These are phyloP conservation scores for Sminthurinus aureus DNA, from an alignment of 2,888 invertebrate genomes.

Conservation along the genomic window DNA sequence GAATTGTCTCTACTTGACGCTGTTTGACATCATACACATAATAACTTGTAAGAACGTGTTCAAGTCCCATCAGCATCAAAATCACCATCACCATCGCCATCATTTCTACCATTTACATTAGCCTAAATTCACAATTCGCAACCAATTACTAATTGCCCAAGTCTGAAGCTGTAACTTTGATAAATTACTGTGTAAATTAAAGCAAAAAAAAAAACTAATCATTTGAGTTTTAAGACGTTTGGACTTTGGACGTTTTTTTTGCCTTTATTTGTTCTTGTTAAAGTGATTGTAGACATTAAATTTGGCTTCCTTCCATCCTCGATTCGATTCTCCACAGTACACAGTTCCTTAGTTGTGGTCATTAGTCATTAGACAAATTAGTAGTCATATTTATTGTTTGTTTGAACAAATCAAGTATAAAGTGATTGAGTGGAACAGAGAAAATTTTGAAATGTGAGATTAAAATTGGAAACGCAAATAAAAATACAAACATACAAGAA, in stretches of 20 bases:
- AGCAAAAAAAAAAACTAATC: not conserved
- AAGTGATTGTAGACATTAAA: not conserved
- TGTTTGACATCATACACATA: not conserved
- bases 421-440: not conserved
- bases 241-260: not conserved
- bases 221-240: not conserved
- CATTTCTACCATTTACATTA: not conserved
- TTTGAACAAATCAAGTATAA: not conserved
- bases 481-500: not conserved
- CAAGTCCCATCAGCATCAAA: not conserved
- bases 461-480: not conserved
- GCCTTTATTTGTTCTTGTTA: not conserved
- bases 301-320: not conserved
- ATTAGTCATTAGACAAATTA: not conserved
- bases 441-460: not conserved
- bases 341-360: no score
- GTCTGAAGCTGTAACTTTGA: not conserved
- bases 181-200: constrained; percentile 7
- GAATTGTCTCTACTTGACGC: not conserved
- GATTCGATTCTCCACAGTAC: not conserved
- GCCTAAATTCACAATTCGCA: not conserved
- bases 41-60: not conserved
- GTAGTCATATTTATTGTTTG: not conserved
- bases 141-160: constrained; percentile 6
- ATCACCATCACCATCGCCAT: not conserved